Percentiles rank a stretch among this genome's conserved stretches.
These are phyloP conservation scores for Siniperca obscura DNA, from an alignment of 2,797 vertebrate genomes.

Conservation along the genomic window DNA sequence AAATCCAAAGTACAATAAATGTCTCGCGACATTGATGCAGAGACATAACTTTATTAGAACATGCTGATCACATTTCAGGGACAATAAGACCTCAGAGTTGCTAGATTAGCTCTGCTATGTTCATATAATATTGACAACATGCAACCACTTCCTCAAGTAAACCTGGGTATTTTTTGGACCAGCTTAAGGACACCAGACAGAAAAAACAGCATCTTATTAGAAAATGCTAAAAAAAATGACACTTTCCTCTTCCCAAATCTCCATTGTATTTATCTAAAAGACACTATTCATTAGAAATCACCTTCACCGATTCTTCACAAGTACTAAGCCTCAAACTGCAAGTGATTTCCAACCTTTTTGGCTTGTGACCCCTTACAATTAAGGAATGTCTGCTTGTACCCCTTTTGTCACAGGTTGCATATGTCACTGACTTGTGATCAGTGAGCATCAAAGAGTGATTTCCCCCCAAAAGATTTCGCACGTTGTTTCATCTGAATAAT, in stretches of 20 bases:
- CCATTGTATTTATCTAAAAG: too few species aligned
- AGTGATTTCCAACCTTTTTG: background rate
- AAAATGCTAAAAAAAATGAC: background rate
- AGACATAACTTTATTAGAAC: background rate
- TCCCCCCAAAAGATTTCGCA: background rate
- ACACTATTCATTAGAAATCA: too few species aligned
- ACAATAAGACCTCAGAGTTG: background rate
- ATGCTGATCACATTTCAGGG: slow-evolving; percentile 31
- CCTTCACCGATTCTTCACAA: background rate
- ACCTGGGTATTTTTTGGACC: too few species aligned
- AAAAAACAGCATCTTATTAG: background rate
- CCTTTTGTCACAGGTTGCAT: background rate
- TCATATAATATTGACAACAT: too few species aligned
- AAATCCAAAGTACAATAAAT: background rate
- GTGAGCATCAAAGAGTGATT: background rate
- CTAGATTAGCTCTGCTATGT: background rate
- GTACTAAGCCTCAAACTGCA: background rate
- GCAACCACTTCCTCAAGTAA: too few species aligned
- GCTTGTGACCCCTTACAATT: too few species aligned
- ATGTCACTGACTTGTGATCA: background rate
- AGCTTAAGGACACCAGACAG: too few species aligned
- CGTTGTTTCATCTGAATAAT: background rate
- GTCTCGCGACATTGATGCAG: background rate
- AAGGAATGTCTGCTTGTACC: background rate
- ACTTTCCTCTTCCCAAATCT: too few species aligned